These are phyloP conservation scores for Thysanoteuthis rhombus DNA, from an alignment of 2,888 invertebrate species.

Conservation along the genomic window DNA sequence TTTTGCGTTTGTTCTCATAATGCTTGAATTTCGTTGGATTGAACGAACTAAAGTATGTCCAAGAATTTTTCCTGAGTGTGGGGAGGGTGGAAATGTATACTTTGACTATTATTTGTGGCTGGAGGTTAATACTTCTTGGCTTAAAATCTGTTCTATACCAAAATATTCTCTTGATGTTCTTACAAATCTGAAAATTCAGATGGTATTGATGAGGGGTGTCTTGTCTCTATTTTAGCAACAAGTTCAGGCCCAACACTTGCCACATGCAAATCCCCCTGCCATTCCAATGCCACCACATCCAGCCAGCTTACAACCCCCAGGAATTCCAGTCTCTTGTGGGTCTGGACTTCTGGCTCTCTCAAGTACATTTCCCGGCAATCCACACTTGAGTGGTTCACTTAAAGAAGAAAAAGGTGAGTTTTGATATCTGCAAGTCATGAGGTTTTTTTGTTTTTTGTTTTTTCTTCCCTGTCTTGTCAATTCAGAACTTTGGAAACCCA, in stretches of 20 bases:
- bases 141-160: too few species aligned
- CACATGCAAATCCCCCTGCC: conserved; percentile 62
- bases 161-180: too few species aligned
- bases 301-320: conserved; percentile 63
- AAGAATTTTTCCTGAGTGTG: too few species aligned
- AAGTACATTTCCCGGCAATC: conserved; percentile 51
- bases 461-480: too few species aligned
- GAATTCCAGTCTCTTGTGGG: conserved; percentile 66
- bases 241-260: conserved; percentile 89
- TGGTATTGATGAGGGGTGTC: not conserved
- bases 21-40: too few species aligned
- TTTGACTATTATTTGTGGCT: too few species aligned
- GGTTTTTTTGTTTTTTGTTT: not conserved
- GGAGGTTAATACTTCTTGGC: too few species aligned
- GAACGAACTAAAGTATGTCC: too few species aligned
- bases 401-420: conserved; percentile 63
- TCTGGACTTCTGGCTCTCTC: conserved; percentile 59
- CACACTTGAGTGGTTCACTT: conserved; percentile 49
- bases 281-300: conserved; percentile 67
- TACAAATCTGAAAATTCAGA: not conserved
- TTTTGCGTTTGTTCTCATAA: too few species aligned
- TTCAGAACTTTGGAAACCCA: not conserved
- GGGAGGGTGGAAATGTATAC: too few species aligned
- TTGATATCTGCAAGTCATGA: not conserved
- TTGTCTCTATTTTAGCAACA: conserved; percentile 75